A percentile compares a stretch with the other conserved stretches of the same genome.
Evolutionary conservation across 2,113 vertebrate genomes (phyloP).

Genomic region (Thalassoma bifasciatum): DNA sequence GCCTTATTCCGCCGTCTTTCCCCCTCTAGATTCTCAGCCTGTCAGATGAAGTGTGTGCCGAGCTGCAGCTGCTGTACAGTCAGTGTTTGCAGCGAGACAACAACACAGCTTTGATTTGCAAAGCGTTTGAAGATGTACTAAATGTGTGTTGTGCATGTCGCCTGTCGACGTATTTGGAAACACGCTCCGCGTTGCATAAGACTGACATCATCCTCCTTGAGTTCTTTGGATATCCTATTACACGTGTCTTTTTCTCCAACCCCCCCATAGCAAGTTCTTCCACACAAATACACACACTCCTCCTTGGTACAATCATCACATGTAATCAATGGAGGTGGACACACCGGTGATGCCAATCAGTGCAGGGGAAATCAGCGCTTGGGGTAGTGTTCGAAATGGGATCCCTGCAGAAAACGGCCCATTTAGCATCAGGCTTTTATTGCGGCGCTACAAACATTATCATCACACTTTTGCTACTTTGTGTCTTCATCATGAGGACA

Average conservation of each 20-base stretch:
- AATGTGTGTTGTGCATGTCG: background rate
- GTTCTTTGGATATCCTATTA: background rate
- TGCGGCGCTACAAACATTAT: slow-evolving; percentile 12
- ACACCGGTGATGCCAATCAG: slow-evolving; percentile 41
- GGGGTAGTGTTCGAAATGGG: slow-evolving; percentile 24
- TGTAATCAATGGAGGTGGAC: slow-evolving; percentile 41
- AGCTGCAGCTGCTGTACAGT: slow-evolving; percentile 8
- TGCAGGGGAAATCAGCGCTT: background rate
- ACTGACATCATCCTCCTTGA: slow-evolving; percentile 15
- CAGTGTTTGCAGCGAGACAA: background rate
- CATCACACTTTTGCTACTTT: slow-evolving; percentile 4
- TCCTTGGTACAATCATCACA: background rate
- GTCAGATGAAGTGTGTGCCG: slow-evolving; percentile 13
- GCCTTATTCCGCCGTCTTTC: background rate
- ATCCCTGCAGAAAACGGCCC: slow-evolving; percentile 36
- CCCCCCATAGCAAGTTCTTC: background rate
- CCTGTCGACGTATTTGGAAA: background rate
- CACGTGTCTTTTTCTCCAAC: too few species aligned
- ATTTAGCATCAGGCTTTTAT: slow-evolving; percentile 17
- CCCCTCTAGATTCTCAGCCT: background rate
- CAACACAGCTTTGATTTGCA: slow-evolving; percentile 16
- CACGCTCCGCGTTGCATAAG: slow-evolving; percentile 21
- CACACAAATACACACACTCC: background rate
- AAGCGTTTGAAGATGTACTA: slow-evolving; percentile 8
- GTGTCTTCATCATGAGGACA: too few species aligned